Conservation (phyloP, 2,797 vertebrate species). For the Myotis planiceps region DNA sequence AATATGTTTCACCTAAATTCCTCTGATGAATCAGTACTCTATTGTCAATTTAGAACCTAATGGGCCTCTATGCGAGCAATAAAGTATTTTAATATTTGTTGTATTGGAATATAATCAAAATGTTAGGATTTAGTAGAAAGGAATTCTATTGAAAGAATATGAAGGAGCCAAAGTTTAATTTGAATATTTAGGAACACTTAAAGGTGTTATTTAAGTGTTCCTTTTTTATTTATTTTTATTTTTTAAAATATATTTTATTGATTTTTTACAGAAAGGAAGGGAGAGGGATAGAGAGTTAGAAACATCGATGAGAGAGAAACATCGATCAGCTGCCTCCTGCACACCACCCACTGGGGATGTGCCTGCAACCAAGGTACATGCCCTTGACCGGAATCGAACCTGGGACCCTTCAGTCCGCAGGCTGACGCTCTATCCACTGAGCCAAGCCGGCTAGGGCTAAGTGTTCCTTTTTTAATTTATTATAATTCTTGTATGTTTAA, state of each 20-base stretch:
- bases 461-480: neutral
- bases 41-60: neutral
- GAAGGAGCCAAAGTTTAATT: neutral
- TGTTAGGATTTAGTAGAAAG: conserved; percentile 27
- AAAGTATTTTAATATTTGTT: conserved; percentile 12
- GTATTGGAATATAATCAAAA: neutral
- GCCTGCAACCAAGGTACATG: no score
- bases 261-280: no score
- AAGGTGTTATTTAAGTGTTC: neutral
- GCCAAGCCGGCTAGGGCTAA: no score
- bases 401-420: no score
- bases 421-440: no score
- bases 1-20: neutral
- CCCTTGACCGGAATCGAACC: no score
- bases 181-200: neutral
- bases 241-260: no score
- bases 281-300: no score
- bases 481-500: neutral
- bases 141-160: conserved; percentile 36
- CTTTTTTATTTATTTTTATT: neutral
- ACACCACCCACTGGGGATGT: no score
- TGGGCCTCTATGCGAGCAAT: neutral
- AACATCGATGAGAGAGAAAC: no score
- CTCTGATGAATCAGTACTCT: neutral
- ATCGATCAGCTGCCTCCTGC: no score